These are phyloP conservation scores for Dendrophyllia cribrosa DNA, from an alignment of 64 coral and sea anemone species.

Conservation along the genomic window DNA sequence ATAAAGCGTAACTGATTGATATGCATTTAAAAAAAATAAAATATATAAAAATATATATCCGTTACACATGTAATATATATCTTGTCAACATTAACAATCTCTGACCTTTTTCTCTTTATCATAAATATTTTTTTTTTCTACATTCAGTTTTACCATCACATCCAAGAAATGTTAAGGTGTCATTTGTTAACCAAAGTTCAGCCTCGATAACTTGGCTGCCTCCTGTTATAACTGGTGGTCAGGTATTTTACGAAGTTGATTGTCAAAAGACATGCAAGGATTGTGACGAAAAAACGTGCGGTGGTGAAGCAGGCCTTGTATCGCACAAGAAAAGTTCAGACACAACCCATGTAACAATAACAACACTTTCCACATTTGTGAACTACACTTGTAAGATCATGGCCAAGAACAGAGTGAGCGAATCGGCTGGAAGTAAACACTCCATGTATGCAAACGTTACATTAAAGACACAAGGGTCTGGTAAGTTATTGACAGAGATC, in stretches of 20 bases:
- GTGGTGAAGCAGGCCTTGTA: background rate
- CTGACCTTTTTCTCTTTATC: too few relatives aligned
- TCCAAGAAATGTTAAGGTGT: background rate
- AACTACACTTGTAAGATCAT: background rate
- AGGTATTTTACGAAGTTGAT: background rate
- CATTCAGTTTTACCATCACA: background rate
- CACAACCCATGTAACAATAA: background rate
- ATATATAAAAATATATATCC: background rate
- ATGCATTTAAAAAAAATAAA: background rate
- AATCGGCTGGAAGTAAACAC: background rate
- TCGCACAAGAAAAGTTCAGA: too few relatives aligned
- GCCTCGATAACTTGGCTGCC: background rate
- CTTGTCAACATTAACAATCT: too few relatives aligned
- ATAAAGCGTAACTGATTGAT: too few relatives aligned
- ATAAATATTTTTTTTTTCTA: background rate
- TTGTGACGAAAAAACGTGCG: background rate
- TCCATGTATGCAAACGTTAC: background rate
- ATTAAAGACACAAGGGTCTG: background rate
- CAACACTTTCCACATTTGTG: background rate
- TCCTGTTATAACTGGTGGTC: background rate
- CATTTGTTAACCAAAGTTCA: slow-evolving; percentile 2
- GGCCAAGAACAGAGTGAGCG: slow-evolving; percentile 12
- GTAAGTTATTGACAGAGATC: background rate
- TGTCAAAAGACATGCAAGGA: background rate
- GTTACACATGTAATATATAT: background rate